Base-by-base conservation (phyloP, 2,888 invertebrate genomes). In the Hyposoter didymator region DNA sequence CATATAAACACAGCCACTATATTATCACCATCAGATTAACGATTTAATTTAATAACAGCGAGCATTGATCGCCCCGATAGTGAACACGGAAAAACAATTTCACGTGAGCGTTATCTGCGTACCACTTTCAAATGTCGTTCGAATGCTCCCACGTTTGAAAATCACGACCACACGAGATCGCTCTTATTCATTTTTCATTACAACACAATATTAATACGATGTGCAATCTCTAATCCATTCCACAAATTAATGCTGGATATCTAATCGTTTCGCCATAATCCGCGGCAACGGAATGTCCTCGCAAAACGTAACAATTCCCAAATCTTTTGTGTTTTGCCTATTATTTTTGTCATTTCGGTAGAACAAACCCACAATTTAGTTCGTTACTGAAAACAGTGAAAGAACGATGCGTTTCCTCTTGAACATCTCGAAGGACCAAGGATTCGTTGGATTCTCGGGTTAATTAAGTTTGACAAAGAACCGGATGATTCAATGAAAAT, bases 61-160 rank as follows among this genome's bases (percentile, higher is more conserved):
- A 87, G 86, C 87, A 88, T 88, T 88, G 91, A 91, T 91, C 90
- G 89, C 62, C 66, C 52, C 87, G 92, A 91, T 91, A 89, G 87
- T 88, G 87, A 90, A 91, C 90, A 90, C 88, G 90, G 89, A 90
- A 92, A 91, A 91, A 91, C 90, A 91, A 90, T 91, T 91, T 91
- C 87, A 81, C 84, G 73, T 80, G 76, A 85, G 62, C 80, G 83
- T 85, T 85, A 85, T 85, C 85, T 74, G 55, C 80, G 80, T 84
- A 28, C 12, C 19, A 83, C 80, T 85, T 78, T 82, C 80, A 73
- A 85, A 78, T 78, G 80, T 35, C 67, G 83, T 52, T 84, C 66
- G 32, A 74, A 74, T 74, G 35, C 55, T 39, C n/a, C 81, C 28
- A 10, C 66, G 52, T 67, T 83, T 62, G 19, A 67, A 59, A 45